Evolutionary conservation across 2,888 invertebrate genomes (phyloP).

Genomic region (Torymus tubicola): DNA sequence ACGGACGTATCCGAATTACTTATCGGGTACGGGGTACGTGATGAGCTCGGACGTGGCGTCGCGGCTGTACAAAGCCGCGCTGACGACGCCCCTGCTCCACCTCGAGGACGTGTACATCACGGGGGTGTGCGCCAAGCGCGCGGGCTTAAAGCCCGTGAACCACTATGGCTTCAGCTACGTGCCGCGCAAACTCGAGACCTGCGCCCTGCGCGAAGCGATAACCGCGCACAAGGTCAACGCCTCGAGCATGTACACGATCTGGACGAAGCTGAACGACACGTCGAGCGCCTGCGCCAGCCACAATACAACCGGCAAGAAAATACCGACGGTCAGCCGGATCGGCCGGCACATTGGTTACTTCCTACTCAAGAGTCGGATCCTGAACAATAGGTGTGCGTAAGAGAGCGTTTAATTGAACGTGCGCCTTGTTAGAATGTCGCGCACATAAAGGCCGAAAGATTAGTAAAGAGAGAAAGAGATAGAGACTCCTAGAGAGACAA

Average conservation of each 20-base stretch:
- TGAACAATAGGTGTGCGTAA: conserved; percentile 40
- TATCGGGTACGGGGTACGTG: conserved; percentile 89
- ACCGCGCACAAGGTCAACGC: conserved; percentile 80
- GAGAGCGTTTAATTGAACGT: neutral
- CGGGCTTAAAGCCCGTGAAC: conserved; percentile 80
- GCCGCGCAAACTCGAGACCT: conserved; percentile 77
- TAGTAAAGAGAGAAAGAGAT: no score
- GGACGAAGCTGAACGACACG: conserved; percentile 68
- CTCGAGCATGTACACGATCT: conserved; percentile 75
- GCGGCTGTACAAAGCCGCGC: conserved; percentile 82
- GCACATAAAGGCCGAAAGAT: no score
- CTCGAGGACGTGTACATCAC: conserved; percentile 88
- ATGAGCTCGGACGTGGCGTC: conserved; percentile 83
- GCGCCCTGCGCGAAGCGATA: conserved; percentile 78
- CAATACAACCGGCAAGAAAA: neutral
- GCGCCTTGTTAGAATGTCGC: no score
- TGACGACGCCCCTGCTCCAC: conserved; percentile 84
- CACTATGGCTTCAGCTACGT: conserved; percentile 82
- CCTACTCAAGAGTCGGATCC: conserved; percentile 63
- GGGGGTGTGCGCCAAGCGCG: conserved; percentile 83
- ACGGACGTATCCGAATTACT: conserved; percentile 86
- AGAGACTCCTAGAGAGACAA: no score
- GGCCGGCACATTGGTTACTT: conserved; percentile 66
- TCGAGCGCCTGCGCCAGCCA: neutral
- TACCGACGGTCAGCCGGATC: conserved; percentile 28